These are phyloP conservation scores for Peribatodes rhomboidaria DNA, from an alignment of 2,888 invertebrate genomes.

Conservation along the genomic window DNA sequence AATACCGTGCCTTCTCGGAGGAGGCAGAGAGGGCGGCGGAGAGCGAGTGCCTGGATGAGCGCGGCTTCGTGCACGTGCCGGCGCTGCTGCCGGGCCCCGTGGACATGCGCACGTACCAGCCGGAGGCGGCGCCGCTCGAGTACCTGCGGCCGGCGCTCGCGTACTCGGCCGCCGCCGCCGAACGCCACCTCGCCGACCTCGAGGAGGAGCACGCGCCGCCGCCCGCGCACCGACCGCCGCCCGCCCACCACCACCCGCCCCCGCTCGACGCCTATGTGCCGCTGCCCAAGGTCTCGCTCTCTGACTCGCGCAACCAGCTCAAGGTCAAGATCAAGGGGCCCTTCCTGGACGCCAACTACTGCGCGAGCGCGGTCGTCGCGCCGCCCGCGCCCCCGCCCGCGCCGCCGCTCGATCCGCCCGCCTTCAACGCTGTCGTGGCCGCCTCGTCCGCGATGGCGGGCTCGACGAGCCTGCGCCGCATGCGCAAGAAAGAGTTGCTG, in stretches of 20 bases:
- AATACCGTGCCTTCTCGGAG: slow-evolving; percentile 34
- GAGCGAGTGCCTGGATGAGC: slow-evolving; percentile 53
- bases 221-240: slow-evolving; percentile 54
- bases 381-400: slow-evolving; percentile 83
- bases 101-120: slow-evolving; percentile 95
- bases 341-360: slow-evolving; percentile 91
- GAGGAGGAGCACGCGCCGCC: slow-evolving; percentile 90
- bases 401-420: slow-evolving; percentile 68
- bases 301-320: slow-evolving; percentile 94
- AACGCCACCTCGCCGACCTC: slow-evolving; percentile 90
- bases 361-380: slow-evolving; percentile 85
- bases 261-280: slow-evolving; percentile 63
- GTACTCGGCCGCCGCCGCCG: slow-evolving; percentile 88
- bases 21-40: slow-evolving; percentile 49
- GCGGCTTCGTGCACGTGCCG: slow-evolving; percentile 86
- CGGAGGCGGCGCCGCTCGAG: slow-evolving; percentile 71
- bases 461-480: slow-evolving; percentile 92
- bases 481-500: slow-evolving; percentile 96
- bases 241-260: slow-evolving; percentile 55
- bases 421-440: slow-evolving; percentile 69
- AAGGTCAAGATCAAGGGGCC: slow-evolving; percentile 97
- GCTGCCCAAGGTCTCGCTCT: slow-evolving; percentile 90
- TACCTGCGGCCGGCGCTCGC: slow-evolving; percentile 88
- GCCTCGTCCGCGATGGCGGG: slow-evolving; percentile 85
- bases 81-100: slow-evolving; percentile 94